Evolutionary conservation across 2,797 vertebrate species (phyloP).

Genomic region (Esox masquinongy): DNA sequence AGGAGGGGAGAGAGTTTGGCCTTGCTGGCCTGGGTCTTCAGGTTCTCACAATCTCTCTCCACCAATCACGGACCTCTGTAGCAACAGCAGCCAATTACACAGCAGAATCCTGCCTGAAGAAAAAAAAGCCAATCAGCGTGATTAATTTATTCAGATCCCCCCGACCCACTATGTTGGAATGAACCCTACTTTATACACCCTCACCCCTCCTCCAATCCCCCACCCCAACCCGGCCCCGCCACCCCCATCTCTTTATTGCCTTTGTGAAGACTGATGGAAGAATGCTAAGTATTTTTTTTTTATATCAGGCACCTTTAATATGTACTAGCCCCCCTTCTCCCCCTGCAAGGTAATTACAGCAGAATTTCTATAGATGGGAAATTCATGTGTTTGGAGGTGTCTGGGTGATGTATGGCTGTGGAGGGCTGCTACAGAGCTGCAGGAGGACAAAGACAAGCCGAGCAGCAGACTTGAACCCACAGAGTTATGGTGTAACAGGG

Average conservation of each 20-base stretch:
- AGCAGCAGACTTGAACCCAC: slow-evolving; percentile 69
- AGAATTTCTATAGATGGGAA: slow-evolving; percentile 78
- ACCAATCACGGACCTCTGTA: slow-evolving; percentile 67
- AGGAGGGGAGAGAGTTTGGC: slow-evolving; percentile 46
- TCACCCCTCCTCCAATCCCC: slow-evolving; percentile 26
- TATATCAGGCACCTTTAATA: slow-evolving; percentile 74
- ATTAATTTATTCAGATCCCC: slow-evolving; percentile 86
- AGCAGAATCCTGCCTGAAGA: slow-evolving; percentile 41
- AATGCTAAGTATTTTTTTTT: slow-evolving; percentile 76
- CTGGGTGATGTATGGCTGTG: slow-evolving; percentile 1
- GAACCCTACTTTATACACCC: slow-evolving; percentile 58
- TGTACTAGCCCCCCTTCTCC: slow-evolving; percentile 44
- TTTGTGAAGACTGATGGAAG: slow-evolving; percentile 75
- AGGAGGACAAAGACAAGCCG: slow-evolving; percentile 58
- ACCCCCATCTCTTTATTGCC: slow-evolving; percentile 73
- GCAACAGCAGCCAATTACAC: slow-evolving; percentile 78
- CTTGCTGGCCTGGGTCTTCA: slow-evolving; percentile 83
- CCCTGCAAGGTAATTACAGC: slow-evolving; percentile 79
- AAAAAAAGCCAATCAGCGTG: slow-evolving; percentile 84
- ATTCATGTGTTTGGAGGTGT: slow-evolving; percentile 69
- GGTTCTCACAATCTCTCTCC: slow-evolving; percentile 86
- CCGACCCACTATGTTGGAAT: slow-evolving; percentile 63
- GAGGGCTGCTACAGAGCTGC: slow-evolving; percentile 37
- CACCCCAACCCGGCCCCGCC: slow-evolving; percentile 1
- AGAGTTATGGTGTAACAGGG: slow-evolving; percentile 70